Evolutionary conservation across 2,797 vertebrate species (phyloP).

Genomic region (Carcharodon carcharias): DNA sequence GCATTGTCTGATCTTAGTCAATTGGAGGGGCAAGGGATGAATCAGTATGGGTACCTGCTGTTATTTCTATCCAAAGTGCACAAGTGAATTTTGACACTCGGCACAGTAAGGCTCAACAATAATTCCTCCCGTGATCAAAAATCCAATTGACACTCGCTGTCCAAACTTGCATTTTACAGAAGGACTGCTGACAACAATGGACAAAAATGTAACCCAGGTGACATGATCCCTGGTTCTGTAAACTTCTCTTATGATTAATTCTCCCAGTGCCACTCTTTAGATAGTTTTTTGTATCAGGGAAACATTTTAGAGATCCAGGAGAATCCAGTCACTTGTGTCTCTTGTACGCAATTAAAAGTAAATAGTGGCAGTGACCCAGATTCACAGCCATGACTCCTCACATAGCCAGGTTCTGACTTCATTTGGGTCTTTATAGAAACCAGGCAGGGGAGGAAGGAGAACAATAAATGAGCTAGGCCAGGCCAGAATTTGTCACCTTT

Average conservation of each 20-base stretch:
- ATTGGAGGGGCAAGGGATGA: background rate
- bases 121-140: background rate
- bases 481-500: background rate
- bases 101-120: background rate
- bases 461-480: background rate
- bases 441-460: background rate
- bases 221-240: background rate
- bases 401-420: background rate
- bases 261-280: background rate
- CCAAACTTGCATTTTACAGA: background rate
- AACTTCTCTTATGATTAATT: background rate
- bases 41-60: background rate
- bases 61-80: background rate
- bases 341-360: background rate
- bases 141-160: background rate
- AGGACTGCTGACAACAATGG: background rate
- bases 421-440: background rate
- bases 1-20: background rate
- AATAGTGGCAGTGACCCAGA: background rate
- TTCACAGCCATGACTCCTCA: background rate
- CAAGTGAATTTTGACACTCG: background rate
- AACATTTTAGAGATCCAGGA: background rate
- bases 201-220: background rate
- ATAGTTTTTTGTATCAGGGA: background rate
- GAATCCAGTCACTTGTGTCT: background rate